Percentiles rank a stretch among this genome's conserved stretches.
phyloP scores from a whole-genome alignment of 2,113 vertebrate species.

The Grantiella picta region DNA sequence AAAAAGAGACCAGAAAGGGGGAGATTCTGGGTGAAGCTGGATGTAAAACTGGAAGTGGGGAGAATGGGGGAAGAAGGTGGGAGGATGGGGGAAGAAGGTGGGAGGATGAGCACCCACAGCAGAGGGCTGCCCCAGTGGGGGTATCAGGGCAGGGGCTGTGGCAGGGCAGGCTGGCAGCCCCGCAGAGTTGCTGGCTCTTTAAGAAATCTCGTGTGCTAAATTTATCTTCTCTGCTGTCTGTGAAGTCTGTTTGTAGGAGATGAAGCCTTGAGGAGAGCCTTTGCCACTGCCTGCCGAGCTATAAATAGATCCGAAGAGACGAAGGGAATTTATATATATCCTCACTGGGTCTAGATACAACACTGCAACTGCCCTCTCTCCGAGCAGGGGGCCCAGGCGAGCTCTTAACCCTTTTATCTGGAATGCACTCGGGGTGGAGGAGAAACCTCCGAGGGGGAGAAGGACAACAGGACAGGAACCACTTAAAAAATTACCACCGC shows the following conservation, averaged over 20 bases:
- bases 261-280: slow-evolving; percentile 62
- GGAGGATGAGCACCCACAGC: neutral
- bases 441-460: neutral
- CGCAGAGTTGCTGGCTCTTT: slow-evolving; percentile 42
- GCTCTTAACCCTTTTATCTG: slow-evolving; percentile 46
- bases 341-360: slow-evolving; percentile 48
- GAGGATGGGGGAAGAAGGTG: neutral
- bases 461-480: neutral
- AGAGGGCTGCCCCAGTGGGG: neutral
- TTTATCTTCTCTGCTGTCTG: slow-evolving; percentile 65
- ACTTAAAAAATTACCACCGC: neutral
- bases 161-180: neutral
- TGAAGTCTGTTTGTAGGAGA: slow-evolving; percentile 65
- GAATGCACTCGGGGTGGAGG: neutral
- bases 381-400: slow-evolving; percentile 19
- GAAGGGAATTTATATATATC: slow-evolving; percentile 58
- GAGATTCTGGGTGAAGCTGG: neutral
- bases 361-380: slow-evolving; percentile 52
- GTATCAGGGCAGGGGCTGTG: neutral
- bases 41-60: neutral
- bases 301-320: slow-evolving; percentile 45
- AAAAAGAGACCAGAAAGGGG: neutral
- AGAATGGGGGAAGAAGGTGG: neutral
- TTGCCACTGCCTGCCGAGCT: slow-evolving; percentile 57
- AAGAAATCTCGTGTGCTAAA: slow-evolving; percentile 61